Evolutionary conservation across 1,140 invertebrate genomes (phyloP), one percentile per base, ranked within the genome.

Genomic region (Zaprionus inermis): DNA sequence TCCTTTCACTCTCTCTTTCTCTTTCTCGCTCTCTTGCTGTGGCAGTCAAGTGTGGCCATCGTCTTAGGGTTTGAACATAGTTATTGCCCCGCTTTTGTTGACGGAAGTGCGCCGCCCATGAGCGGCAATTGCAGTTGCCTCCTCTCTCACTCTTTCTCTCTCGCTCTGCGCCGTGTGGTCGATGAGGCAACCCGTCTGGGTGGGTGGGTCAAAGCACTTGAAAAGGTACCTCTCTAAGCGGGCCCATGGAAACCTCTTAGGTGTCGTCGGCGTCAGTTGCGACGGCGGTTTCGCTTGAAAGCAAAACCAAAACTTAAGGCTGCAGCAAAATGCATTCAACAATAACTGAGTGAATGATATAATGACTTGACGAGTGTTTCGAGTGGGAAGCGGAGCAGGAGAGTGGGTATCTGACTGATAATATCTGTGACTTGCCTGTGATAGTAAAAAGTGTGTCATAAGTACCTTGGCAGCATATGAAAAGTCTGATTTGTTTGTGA

Each of bases 141-240:
- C 3, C 36, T 14, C 6, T 41, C 22, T 7, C 11, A 20, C 63
- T 10, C 12, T 6, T 12, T 11, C 32, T 51, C 68, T 22, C 52
- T 54, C n/a, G 20, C 60, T 44, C 34, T 59, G 34, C 18, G n/a
- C 24, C 24, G 9, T 49, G 14, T 60, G 38, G 41, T 30, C 20
- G 30, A 32, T 30, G 44, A 11, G 24, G 7, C 22, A 16, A 22
- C 32, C 34, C 28, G 63, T 44, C 72, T 68, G 67, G 66, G 72
- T 76, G 63, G 76, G 72, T 78, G 72, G 63, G 67, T 76, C 67
- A 71, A 76, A 76, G 67, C 72, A 76, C 72, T 78, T 75, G 68
- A 76, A 66, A 9, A 44, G 38, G 60, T 72, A 57, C 6, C 6
- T 58, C 52, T 44, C 56, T 54, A 72, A 76, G 69, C 55, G 51